These are phyloP conservation scores for Mimumesa dahlbomi DNA, from an alignment of 2,888 invertebrate species.

Conservation along the genomic window DNA sequence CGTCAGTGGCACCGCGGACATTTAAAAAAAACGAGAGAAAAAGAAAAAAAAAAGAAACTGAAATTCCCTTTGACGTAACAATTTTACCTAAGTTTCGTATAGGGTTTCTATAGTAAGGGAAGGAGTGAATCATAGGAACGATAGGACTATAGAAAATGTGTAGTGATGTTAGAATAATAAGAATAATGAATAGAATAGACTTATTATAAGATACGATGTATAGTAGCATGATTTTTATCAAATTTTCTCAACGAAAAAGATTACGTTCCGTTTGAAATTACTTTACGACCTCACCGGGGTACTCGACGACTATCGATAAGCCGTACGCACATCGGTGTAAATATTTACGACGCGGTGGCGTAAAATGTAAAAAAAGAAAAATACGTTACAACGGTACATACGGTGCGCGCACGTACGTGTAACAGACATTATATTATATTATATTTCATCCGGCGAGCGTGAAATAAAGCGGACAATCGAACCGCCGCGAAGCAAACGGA, in stretches of 20 bases:
- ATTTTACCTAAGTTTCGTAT: too few species aligned
- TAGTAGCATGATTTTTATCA: too few species aligned
- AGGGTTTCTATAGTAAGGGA: too few species aligned
- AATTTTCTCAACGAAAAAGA: too few species aligned
- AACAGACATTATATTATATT: not conserved
- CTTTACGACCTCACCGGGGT: slow-evolving; percentile 10
- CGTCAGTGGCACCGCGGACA: slow-evolving; percentile 3
- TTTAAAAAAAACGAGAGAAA: not conserved
- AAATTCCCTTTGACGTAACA: too few species aligned
- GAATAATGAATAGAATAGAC: too few species aligned
- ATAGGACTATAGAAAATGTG: too few species aligned
- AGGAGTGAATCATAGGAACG: too few species aligned
- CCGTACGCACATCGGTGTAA: not conserved
- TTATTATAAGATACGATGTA: too few species aligned
- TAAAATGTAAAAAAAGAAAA: slow-evolving; percentile 11
- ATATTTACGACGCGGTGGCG: slow-evolving; percentile 20
- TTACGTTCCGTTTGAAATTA: not conserved
- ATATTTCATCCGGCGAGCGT: too few species aligned
- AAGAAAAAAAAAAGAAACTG: too few species aligned
- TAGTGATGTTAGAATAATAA: too few species aligned
- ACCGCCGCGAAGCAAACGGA: not conserved
- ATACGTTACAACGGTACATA: not conserved
- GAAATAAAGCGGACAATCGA: not conserved
- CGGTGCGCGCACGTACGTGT: not conserved
- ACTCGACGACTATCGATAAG: slow-evolving; percentile 19